Evolutionary conservation across 2,888 invertebrate genomes (phyloP), one percentile per base, ranked within the genome.

Genomic region (Anagyrus pseudococci): DNA sequence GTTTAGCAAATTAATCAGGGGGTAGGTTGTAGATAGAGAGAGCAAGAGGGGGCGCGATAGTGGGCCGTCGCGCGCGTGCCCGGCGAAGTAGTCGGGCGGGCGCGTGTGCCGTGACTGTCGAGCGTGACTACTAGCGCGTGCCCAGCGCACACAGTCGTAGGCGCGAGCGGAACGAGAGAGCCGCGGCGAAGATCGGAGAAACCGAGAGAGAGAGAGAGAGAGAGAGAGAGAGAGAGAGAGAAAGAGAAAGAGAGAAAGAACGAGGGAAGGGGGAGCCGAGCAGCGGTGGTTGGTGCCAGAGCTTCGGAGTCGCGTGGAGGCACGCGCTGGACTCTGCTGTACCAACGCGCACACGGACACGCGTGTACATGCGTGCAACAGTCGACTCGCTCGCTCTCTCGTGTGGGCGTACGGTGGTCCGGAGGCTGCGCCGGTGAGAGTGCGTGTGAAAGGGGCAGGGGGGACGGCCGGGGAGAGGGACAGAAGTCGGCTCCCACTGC

Each of bases 311-410:
- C 79, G 80, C 79, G 79, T 79, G 80, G 79, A 79, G 80, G 80
- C 80, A 80, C 80, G 80, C 80, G 80, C 77, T 78, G 75, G 76
- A 78, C 77, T 77, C 77, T 77, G 78, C 76, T 73, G 75, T 77
- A 76, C 77, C 76, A 74, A 72, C 76, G 76, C 74, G 78, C 78
- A 77, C 55, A 29, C 43, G n/a, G 44, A 23, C 26, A 23, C 13
- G 77, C 40, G 40, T 41, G 4, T 6, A 79, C 79, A 78, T 79
- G 74, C 73, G 76, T 74, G 33, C 73, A 74, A 72, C 73, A 72
- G 72, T 74, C 13, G 7, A 13, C 40, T 41, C 29, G 4, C 74
- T 48, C 49, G 43, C 54, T 55, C n/a, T 33, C 44, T 37, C 48
- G 37, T 52, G 19, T 41, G 22, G 73, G 71, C 72, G 64, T 63